Evolutionary conservation across 2,888 invertebrate genomes (phyloP).

Genomic region (Maniola hyperantus): DNA sequence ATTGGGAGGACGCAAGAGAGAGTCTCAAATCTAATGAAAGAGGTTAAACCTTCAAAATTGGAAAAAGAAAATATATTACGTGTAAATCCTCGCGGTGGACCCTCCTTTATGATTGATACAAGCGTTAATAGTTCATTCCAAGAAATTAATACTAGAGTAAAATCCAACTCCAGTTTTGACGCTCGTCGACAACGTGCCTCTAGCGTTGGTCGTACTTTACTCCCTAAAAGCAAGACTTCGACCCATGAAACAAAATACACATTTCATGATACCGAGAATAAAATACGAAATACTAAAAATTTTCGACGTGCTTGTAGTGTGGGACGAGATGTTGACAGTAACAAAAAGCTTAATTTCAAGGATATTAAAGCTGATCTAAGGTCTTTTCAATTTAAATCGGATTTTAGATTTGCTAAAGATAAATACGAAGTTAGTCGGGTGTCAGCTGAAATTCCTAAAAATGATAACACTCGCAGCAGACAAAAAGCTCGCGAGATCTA

Average conservation of each 20-base stretch:
- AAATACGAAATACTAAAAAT: slow-evolving; percentile 40
- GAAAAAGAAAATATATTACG: slow-evolving; percentile 49
- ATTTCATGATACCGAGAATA: background rate
- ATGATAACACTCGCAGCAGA: slow-evolving; percentile 37
- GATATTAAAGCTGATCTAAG: slow-evolving; percentile 70
- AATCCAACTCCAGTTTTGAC: slow-evolving; percentile 48
- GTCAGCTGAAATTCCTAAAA: slow-evolving; percentile 23
- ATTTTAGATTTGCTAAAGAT: slow-evolving; percentile 36
- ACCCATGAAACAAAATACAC: slow-evolving; percentile 20
- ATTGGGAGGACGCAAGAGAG: slow-evolving; percentile 36
- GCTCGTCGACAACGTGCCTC: slow-evolving; percentile 61
- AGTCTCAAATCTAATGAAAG: background rate
- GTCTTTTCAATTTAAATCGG: slow-evolving; percentile 49
- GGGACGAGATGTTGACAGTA: slow-evolving; percentile 53
- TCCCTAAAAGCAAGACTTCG: slow-evolving; percentile 25
- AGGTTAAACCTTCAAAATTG: slow-evolving; percentile 6
- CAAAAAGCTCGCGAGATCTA: slow-evolving; percentile 43
- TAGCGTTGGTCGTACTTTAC: slow-evolving; percentile 65
- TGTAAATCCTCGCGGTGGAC: slow-evolving; percentile 54
- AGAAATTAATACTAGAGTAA: slow-evolving; percentile 45
- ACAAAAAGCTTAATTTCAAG: slow-evolving; percentile 50
- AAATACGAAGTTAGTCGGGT: slow-evolving; percentile 22
- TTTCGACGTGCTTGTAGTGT: slow-evolving; percentile 66
- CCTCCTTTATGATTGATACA: slow-evolving; percentile 68
- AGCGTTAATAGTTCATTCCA: slow-evolving; percentile 69